Evolutionary conservation across 92 coral and sea anemone species (phyloP).

Genomic region (Micromussa lordhowensis): DNA sequence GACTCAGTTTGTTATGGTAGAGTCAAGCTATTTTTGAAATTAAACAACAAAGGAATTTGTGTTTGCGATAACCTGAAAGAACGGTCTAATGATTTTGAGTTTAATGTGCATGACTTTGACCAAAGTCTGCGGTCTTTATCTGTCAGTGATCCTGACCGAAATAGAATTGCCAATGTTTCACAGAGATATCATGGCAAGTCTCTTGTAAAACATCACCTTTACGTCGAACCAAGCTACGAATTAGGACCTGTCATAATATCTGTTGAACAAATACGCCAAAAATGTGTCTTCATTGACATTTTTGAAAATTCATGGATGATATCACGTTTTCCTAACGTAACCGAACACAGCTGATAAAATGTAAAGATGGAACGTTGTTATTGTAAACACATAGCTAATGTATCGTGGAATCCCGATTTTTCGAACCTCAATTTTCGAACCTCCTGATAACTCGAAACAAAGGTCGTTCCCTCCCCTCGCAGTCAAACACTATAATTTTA

Average conservation of each 20-base stretch:
- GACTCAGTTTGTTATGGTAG: constrained; percentile 11
- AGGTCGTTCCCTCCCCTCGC: no score
- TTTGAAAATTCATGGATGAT: constrained; percentile 34
- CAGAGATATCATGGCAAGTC: background rate
- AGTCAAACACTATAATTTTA: no score
- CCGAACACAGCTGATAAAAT: background rate
- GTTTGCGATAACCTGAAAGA: constrained; percentile 9
- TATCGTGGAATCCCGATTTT: no score
- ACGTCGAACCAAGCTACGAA: background rate
- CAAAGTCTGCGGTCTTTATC: background rate
- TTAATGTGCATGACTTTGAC: background rate
- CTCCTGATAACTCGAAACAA: no score
- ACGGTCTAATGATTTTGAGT: background rate
- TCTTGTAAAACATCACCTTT: constrained; percentile 17
- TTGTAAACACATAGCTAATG: no score
- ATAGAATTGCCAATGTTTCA: background rate
- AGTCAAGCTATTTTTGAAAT: constrained; percentile 10
- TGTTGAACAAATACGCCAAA: constrained; percentile 35
- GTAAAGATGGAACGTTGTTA: background rate
- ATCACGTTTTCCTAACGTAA: constrained; percentile 24
- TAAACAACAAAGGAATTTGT: background rate
- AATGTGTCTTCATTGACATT: constrained; percentile 40
- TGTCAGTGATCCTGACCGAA: background rate
- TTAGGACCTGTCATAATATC: constrained; percentile 21
- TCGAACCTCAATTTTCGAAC: no score